phyloP scores from a whole-genome alignment of 2,797 vertebrate species.

The Tiaroga cobitis region DNA sequence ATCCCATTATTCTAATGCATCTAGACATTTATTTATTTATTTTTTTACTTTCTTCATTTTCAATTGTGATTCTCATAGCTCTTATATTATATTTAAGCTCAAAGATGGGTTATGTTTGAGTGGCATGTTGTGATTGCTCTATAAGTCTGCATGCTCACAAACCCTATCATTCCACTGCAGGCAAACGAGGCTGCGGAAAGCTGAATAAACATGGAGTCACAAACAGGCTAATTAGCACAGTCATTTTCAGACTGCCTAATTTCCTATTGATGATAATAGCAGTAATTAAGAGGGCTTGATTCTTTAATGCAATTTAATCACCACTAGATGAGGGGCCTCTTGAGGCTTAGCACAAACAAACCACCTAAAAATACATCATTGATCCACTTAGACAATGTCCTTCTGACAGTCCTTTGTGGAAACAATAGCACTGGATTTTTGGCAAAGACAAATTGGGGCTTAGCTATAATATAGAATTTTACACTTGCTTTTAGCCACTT shows the following conservation, averaged over 20 bases:
- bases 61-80: too few species aligned
- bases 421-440: neutral
- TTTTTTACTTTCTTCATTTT: too few species aligned
- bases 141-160: slow-evolving; percentile 40
- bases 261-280: slow-evolving; percentile 81
- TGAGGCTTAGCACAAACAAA: slow-evolving; percentile 37
- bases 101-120: slow-evolving; percentile 38
- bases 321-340: slow-evolving; percentile 65
- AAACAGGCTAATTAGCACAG: slow-evolving; percentile 78
- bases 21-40: too few species aligned
- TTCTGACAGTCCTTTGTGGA: slow-evolving; percentile 22
- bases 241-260: slow-evolving; percentile 71
- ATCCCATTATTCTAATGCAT: too few species aligned
- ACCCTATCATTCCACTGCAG: slow-evolving; percentile 71
- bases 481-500: neutral
- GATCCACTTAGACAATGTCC: slow-evolving; percentile 23
- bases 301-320: slow-evolving; percentile 78
- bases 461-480: neutral
- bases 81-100: too few species aligned
- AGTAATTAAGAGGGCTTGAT: slow-evolving; percentile 80
- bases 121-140: slow-evolving; percentile 50
- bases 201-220: slow-evolving; percentile 71
- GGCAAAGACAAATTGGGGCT: neutral
- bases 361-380: slow-evolving; percentile 32
- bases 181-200: slow-evolving; percentile 66